A percentile compares a stretch with the other conserved stretches of the same genome.
Conservation (phyloP, 1,140 invertebrate species). For the Olivierus martensii region DNA sequence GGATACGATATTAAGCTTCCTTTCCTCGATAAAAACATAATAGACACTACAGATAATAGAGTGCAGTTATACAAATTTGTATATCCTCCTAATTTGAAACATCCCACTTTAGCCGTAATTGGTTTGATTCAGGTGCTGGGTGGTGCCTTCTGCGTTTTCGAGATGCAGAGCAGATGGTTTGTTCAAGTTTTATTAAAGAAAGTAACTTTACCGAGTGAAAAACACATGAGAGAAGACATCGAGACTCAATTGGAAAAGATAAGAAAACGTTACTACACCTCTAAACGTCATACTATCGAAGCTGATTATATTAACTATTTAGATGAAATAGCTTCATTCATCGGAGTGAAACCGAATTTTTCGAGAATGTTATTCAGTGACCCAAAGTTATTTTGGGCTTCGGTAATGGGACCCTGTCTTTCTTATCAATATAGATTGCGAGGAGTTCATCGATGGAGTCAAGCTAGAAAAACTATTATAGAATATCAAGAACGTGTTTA, state of each 20-base stretch:
- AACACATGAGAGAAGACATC: no score
- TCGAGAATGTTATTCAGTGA: constrained; percentile 26
- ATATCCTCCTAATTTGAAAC: constrained; percentile 28
- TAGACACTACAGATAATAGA: constrained; percentile 25
- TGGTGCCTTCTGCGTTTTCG: constrained; percentile 34
- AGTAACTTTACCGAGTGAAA: no score
- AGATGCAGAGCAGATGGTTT: constrained; percentile 38
- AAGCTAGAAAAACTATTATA: constrained; percentile 24
- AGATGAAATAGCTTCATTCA: no score
- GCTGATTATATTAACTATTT: no score
- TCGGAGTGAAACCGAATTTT: constrained; percentile 27
- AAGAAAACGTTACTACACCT: no score
- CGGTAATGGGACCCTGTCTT: constrained; percentile 27
- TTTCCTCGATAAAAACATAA: constrained; percentile 23
- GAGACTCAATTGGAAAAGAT: no score
- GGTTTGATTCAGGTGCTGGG: constrained; percentile 38
- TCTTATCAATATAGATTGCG: constrained; percentile 32
- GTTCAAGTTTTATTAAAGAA: no score
- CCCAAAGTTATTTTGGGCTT: constrained; percentile 23
- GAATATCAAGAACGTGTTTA: constrained; percentile 11
- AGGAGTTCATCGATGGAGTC: constrained; percentile 27
- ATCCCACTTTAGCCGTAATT: constrained; percentile 34
- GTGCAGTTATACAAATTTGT: constrained; percentile 35
- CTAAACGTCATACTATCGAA: no score
- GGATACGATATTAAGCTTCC: constrained; percentile 32